Evolutionary conservation across 2,797 vertebrate species (phyloP).

Genomic region (Phataginus tetradactyla): DNA sequence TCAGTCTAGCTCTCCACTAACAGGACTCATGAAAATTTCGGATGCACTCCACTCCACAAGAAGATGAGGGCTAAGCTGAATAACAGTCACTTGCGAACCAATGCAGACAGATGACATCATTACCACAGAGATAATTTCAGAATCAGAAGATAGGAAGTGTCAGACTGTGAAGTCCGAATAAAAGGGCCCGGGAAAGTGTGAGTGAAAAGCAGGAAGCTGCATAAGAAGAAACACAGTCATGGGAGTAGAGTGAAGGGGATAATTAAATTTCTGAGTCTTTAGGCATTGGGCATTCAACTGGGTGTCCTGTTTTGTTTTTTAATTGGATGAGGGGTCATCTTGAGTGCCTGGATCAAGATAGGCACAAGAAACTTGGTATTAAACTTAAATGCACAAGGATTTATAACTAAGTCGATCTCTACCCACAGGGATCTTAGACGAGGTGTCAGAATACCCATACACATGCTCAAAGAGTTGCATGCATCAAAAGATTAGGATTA

Average conservation of each 20-base stretch:
- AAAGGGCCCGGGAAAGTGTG: not conserved
- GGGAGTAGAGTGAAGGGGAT: not conserved
- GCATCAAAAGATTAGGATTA: not conserved
- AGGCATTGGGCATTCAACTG: not conserved
- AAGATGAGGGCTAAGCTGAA: not conserved
- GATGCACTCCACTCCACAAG: not conserved
- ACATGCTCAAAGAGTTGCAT: not conserved
- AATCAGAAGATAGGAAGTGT: not conserved
- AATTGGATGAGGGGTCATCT: not conserved
- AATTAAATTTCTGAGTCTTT: not conserved
- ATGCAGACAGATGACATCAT: not conserved
- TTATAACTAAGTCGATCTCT: not conserved
- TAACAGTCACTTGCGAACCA: not conserved
- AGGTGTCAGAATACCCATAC: not conserved
- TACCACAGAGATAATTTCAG: not conserved
- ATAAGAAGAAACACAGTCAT: not conserved
- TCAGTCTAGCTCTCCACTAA: not conserved
- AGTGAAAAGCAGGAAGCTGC: not conserved
- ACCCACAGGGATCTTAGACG: not conserved
- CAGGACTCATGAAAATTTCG: not conserved
- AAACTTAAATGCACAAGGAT: not conserved
- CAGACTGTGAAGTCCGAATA: not conserved
- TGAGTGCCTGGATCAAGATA: not conserved
- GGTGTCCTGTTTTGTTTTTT: not conserved
- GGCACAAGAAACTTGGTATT: not conserved